Evolutionary conservation across 2,888 invertebrate genomes (phyloP).

Genomic region (Theodoxus fluviatilis): DNA sequence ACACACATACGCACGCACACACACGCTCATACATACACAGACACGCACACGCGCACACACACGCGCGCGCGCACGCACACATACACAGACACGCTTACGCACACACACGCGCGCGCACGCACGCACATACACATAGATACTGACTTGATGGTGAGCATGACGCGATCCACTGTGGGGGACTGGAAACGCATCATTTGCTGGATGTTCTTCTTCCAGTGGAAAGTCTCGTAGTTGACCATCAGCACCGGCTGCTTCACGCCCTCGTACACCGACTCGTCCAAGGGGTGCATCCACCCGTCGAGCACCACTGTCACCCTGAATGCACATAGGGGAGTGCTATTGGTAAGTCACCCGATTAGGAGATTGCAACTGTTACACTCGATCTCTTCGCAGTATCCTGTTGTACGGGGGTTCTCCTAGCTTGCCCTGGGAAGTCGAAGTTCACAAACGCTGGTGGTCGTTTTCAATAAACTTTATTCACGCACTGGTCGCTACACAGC

Average conservation of each 20-base stretch:
- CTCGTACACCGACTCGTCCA: constrained; percentile 48
- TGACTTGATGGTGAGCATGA: constrained; percentile 55
- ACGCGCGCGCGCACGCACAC: too few species aligned
- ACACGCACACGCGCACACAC: too few species aligned
- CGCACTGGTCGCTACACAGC: not conserved
- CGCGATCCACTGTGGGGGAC: constrained; percentile 33
- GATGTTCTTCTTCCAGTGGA: constrained; percentile 59
- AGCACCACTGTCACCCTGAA: constrained; percentile 53
- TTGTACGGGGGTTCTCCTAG: too few species aligned
- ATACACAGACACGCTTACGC: too few species aligned
- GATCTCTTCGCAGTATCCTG: too few species aligned
- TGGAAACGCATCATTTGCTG: constrained; percentile 46
- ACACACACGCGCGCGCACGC: not conserved
- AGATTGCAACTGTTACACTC: not conserved
- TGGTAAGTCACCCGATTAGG: not conserved
- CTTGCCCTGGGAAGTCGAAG: too few species aligned
- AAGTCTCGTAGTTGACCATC: constrained; percentile 56
- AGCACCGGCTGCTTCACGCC: constrained; percentile 51
- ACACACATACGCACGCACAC: too few species aligned
- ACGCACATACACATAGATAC: constrained; percentile 10
- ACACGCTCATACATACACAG: too few species aligned
- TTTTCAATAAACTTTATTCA: not conserved
- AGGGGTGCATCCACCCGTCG: constrained; percentile 62
- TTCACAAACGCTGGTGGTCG: not conserved
- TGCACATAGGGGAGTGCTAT: not conserved